These are phyloP conservation scores for Drosophila parabipectinata DNA, from an alignment of 1,140 invertebrate genomes.

Conservation along the genomic window DNA sequence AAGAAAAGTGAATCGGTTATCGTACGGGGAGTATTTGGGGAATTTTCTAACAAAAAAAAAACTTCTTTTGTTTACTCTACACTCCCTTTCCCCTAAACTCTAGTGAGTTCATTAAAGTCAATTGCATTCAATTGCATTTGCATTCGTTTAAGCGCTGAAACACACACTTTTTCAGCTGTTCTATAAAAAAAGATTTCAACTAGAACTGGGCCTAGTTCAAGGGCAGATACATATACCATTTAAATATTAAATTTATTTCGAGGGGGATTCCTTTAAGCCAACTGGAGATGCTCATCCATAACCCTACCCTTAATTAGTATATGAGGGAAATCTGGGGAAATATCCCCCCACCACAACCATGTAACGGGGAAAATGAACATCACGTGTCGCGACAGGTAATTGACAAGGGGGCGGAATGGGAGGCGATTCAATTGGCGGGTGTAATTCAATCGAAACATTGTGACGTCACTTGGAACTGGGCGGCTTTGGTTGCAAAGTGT, in stretches of 20 bases:
- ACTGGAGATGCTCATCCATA: constrained; percentile 5
- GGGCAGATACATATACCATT: constrained; percentile 5
- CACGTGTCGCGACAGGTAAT: constrained; percentile 62
- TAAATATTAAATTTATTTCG: not conserved
- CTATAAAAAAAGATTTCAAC: constrained; percentile 2
- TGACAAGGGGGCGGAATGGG: constrained; percentile 11
- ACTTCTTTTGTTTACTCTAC: constrained; percentile 1
- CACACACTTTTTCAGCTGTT: not conserved
- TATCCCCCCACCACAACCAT: constrained; percentile 5
- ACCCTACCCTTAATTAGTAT: constrained; percentile 16
- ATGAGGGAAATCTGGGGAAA: constrained; percentile 4
- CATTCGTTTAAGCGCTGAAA: no score
- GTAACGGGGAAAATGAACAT: constrained; percentile 40
- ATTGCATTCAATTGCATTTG: no score
- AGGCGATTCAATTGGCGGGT: constrained; percentile 6
- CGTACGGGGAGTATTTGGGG: not conserved
- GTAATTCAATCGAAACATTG: constrained; percentile 39
- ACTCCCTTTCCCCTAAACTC: not conserved
- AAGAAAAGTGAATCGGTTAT: constrained; percentile 5
- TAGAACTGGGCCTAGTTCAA: constrained; percentile 24
- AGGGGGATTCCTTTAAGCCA: constrained; percentile 19
- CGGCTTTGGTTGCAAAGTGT: constrained; percentile 40
- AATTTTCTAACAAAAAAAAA: not conserved
- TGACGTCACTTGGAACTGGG: constrained; percentile 52
- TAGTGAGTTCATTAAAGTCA: constrained; percentile 31